Percentiles rank a stretch among this genome's conserved stretches.
Conservation (phyloP, 2,797 vertebrate species). For the Poecile montanus region DNA sequence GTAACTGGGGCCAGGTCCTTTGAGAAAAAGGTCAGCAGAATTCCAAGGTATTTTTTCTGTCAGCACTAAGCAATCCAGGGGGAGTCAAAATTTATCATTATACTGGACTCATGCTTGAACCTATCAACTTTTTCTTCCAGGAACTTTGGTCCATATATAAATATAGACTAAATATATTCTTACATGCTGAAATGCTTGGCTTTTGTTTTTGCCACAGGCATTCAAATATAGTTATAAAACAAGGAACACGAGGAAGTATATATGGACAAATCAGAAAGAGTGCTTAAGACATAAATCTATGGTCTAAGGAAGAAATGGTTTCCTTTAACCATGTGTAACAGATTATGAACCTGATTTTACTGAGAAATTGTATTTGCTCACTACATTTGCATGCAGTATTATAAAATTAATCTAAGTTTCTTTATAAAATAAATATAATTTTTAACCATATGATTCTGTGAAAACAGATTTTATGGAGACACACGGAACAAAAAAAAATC, state of each 20-base stretch:
- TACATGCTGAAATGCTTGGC: slow-evolving; percentile 16
- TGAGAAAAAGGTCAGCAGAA: slow-evolving; percentile 28
- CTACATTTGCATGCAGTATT: neutral
- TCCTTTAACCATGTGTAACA: neutral
- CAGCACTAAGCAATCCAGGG: neutral
- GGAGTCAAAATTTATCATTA: slow-evolving; percentile 52
- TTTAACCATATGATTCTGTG: neutral
- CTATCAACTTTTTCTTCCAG: slow-evolving; percentile 17
- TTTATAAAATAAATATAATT: neutral
- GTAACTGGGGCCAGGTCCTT: slow-evolving; percentile 17
- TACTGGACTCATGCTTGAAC: neutral
- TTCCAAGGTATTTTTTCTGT: slow-evolving; percentile 43
- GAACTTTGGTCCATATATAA: slow-evolving; percentile 21
- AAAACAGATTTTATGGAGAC: neutral
- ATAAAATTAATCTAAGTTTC: neutral
- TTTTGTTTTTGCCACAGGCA: slow-evolving; percentile 19
- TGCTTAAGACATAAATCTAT: neutral
- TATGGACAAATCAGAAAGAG: neutral
- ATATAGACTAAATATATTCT: neutral
- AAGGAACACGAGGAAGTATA: neutral
- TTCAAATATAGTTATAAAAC: slow-evolving; percentile 1
- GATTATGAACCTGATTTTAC: neutral
- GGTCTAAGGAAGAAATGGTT: neutral
- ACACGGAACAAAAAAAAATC: neutral
- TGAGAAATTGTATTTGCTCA: neutral